Evolutionary conservation across 2,888 invertebrate species (phyloP), one percentile per base, ranked within the genome.

Genomic region (Aphidoletes aphidimyza): DNA sequence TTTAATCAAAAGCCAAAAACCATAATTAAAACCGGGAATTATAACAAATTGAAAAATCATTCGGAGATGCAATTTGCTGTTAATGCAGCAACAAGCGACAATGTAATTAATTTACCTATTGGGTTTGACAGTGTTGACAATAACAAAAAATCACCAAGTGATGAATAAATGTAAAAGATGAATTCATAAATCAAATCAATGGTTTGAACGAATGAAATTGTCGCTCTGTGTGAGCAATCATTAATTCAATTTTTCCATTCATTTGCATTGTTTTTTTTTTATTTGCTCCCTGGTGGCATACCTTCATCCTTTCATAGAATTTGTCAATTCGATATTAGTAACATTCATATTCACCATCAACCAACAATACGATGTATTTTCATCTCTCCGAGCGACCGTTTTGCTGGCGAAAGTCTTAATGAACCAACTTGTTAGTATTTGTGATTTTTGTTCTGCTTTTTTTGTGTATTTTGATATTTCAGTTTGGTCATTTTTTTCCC

Each of bases 381-480:
- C 17, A 47, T 47, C 47, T 47, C 19, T 14, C 47, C 47, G 8
- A 9, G 19, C 54, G 5, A 6, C 3, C 54, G 2, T 54, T 22
- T 54, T 22, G 54, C 2, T 22, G n/a, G 22, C n/a, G 37, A n/a
- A 37, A 37, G 37, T 22, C 81, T n/a, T 81, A 81, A 81, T 81
- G 81, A 81, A 81, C 81, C 81, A 81, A 81, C 81, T 81, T 81
- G 81, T 81, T 37, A 37, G 81, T 81, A 81, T 81, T 81, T 81
- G 81, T 37, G 37, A 81, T 81, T 81, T 81, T 37, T 69, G 69
- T 14, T 30, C 30, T 30, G 69, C 69, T 69, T 69, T 69, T 69
- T 14, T 69, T 26, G n/a, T 69, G 69, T 69, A n/a, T 34, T 69
- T 69, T n/a, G 36, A 3, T 69, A 17, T 30, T 34, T 1, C 26